Percentiles rank a stretch among this genome's conserved stretches.
Conservation (phyloP, 2,797 vertebrate species). For the Diglossa cyanea region DNA sequence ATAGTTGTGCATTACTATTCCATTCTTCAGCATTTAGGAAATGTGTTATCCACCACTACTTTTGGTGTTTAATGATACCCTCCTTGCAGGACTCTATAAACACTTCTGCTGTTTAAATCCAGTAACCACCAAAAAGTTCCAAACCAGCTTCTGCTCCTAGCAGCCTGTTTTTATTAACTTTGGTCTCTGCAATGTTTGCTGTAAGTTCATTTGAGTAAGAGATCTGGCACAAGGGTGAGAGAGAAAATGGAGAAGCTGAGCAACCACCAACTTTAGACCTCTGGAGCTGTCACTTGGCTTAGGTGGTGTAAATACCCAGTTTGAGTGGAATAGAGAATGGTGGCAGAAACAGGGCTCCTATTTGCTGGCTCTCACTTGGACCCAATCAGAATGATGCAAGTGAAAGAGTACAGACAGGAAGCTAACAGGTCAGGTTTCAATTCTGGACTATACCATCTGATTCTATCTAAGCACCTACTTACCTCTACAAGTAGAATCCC, state of each 20-base stretch:
- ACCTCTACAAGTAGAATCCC: neutral
- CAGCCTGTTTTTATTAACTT: neutral
- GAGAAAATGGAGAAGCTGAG: neutral
- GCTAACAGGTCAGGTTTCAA: neutral
- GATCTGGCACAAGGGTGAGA: neutral
- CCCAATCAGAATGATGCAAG: neutral
- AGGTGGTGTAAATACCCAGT: neutral
- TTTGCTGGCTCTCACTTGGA: neutral
- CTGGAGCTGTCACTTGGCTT: neutral
- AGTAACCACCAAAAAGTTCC: neutral
- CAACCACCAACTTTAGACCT: neutral
- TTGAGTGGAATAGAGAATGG: neutral
- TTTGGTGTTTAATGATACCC: neutral
- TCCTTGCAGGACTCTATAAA: neutral
- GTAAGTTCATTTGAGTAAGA: neutral
- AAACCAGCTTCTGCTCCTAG: neutral
- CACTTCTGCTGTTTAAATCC: neutral
- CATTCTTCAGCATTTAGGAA: neutral
- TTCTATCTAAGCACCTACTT: neutral
- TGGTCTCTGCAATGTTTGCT: neutral
- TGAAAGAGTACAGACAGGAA: neutral
- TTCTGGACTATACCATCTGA: neutral
- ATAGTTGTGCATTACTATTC: neutral
- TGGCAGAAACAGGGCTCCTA: neutral
- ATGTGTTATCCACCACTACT: neutral